Evolutionary conservation across 2,797 vertebrate species (phyloP), one percentile per base, ranked within the genome.

Genomic region (Columba guinea): DNA sequence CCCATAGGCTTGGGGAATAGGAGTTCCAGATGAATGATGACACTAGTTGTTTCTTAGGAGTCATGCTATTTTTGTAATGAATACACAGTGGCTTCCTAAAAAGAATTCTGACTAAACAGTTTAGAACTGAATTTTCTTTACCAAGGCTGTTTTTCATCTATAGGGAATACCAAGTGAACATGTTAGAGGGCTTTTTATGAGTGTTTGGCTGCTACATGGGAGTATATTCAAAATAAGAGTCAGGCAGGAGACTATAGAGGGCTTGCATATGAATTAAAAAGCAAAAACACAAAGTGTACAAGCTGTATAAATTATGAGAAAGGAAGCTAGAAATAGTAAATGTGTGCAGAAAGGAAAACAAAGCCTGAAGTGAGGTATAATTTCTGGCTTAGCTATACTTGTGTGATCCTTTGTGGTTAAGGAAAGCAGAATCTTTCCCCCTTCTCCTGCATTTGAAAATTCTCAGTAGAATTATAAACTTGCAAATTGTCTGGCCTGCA

Each of bases 191-290:
- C 35, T 85, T 89, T 89, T 90, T 70, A 55, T 60, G 56, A 83
- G 62, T 39, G 27, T 56, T 85, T 76, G 60, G 84, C 60, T 77
- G 87, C 65, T 92, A 11, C 27, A 2, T 58, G 75, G 92, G 81
- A 85, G 81, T 44, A 19, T 56, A 84, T 90, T 96, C 93, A 93
- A 92, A 96, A 89, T 89, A 93, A 93, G 52, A 96, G 70, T 67
- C 87, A 51, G 70, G 34, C 80, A 77, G 34, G n/a, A 62, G 67
- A 64, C 41, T 82, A 15, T 1, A 70, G 49, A 87, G 17, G 28
- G n/a, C n/a, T 82, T 94, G 70, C 6, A 10, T 48, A 19, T 70
- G 62, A 86, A 56, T 80, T 87, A 32, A 53, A 84, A 82, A 64
- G 53, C 71, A 92, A 35, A 37, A 77, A 26, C 17, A 23, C 18